Evolutionary conservation across 2,797 vertebrate species (phyloP).

Genomic region (Esox masquinongy): DNA sequence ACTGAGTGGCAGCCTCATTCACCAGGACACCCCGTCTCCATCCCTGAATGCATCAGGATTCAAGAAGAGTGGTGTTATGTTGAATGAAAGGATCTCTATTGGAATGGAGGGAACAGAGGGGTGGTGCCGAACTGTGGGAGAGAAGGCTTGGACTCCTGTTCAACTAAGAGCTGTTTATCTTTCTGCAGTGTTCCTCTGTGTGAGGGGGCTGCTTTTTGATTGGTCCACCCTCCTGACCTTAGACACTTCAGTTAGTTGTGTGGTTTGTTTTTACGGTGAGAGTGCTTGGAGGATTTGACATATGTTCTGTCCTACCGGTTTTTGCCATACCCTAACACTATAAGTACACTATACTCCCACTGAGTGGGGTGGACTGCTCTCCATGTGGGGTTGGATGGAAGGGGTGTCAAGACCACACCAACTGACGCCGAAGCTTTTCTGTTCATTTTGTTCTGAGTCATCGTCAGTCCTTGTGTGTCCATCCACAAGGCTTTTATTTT

Average conservation of each 20-base stretch:
- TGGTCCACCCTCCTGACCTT: not conserved
- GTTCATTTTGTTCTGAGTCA: not conserved
- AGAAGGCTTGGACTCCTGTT: constrained; percentile 43
- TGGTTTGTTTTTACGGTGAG: constrained; percentile 22
- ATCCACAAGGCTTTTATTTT: no score
- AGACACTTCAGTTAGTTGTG: constrained; percentile 31
- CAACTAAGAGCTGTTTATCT: not conserved
- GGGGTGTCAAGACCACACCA: not conserved
- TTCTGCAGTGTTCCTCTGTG: constrained; percentile 5
- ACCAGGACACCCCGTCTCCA: constrained; percentile 46
- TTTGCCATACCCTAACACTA: no score
- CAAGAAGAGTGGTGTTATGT: constrained; percentile 42
- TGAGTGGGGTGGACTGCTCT: not conserved
- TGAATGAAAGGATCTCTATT: constrained; percentile 50
- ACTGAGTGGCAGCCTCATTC: constrained; percentile 46
- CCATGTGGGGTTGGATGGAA: not conserved
- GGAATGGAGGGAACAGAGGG: constrained; percentile 24
- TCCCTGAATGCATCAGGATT: constrained; percentile 45
- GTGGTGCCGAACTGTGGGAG: constrained; percentile 24
- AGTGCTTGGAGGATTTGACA: not conserved
- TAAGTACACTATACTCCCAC: not conserved
- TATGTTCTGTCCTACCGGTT: not conserved
- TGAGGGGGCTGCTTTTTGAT: constrained; percentile 10
- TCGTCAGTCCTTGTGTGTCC: not conserved
- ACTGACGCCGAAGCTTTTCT: not conserved